A percentile compares a stretch with the other conserved stretches of the same genome.
Conservation (phyloP, 1,140 invertebrate species). For the Trigoniulus corallinus region DNA sequence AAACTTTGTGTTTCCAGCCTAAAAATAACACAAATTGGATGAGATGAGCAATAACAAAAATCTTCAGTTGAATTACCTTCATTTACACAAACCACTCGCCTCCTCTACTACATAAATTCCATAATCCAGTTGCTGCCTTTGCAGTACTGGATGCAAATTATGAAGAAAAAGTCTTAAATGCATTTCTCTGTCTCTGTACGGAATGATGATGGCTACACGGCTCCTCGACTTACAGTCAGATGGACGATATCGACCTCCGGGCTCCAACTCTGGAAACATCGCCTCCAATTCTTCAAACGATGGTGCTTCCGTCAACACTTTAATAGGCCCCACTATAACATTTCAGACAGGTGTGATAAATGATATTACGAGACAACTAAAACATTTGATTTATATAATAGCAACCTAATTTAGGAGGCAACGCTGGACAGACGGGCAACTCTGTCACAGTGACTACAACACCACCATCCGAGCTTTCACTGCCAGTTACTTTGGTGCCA, state of each 20-base stretch:
- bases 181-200: slow-evolving; percentile 33
- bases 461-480: background rate
- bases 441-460: background rate
- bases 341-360: background rate
- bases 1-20: slow-evolving; percentile 47
- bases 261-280: background rate
- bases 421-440: background rate
- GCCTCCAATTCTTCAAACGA: slow-evolving; percentile 25
- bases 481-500: background rate
- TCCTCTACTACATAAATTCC: slow-evolving; percentile 39
- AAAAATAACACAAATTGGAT: slow-evolving; percentile 10
- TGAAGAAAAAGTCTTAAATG: slow-evolving; percentile 32
- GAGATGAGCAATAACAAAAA: background rate
- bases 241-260: slow-evolving; percentile 17
- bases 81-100: slow-evolving; percentile 34
- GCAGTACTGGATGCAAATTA: slow-evolving; percentile 36
- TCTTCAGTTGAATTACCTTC: background rate
- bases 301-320: slow-evolving; percentile 23
- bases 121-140: slow-evolving; percentile 37
- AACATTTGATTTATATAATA: too few species aligned
- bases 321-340: slow-evolving; percentile 26
- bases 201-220: slow-evolving; percentile 33
- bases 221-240: slow-evolving; percentile 14
- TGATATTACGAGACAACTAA: background rate
- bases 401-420: background rate